Evolutionary conservation across 2,888 invertebrate species (phyloP).

Genomic region (Ferdinandea cuprea): DNA sequence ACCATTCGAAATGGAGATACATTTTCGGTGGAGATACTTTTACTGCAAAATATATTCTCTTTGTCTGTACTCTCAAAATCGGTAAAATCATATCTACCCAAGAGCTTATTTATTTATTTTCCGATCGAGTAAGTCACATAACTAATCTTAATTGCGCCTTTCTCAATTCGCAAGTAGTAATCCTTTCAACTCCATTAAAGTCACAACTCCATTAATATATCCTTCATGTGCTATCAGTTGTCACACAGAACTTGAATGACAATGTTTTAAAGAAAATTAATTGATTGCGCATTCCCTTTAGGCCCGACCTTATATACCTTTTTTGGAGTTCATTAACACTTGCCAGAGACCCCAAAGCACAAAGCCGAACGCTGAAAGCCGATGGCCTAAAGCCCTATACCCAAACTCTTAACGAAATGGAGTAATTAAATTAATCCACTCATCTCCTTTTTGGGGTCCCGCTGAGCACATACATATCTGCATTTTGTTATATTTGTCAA

Average conservation of each 20-base stretch:
- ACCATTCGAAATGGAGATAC: too few species aligned
- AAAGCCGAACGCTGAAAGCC: too few species aligned
- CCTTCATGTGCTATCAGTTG: slow-evolving; percentile 1
- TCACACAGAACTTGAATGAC: background rate
- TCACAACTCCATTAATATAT: background rate
- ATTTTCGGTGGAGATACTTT: too few species aligned
- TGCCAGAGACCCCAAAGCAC: too few species aligned
- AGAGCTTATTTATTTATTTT: background rate
- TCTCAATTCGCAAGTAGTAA: background rate
- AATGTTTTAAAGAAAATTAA: background rate
- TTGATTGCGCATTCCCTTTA: slow-evolving; percentile 22
- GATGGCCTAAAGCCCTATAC: background rate
- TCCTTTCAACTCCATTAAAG: slow-evolving; percentile 15
- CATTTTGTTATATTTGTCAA: slow-evolving; percentile 36
- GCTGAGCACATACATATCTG: background rate
- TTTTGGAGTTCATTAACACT: slow-evolving; percentile 21
- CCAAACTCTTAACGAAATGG: background rate
- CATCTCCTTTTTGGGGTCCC: background rate
- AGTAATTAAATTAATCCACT: slow-evolving; percentile 17
- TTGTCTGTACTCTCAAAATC: too few species aligned
- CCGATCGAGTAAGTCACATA: slow-evolving; percentile 5
- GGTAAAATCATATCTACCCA: background rate
- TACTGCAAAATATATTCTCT: too few species aligned
- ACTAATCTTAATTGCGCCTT: background rate
- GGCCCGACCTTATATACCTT: background rate